These are phyloP conservation scores for Macrotis lagotis DNA, from an alignment of 2,113 vertebrate genomes.

Conservation along the genomic window DNA sequence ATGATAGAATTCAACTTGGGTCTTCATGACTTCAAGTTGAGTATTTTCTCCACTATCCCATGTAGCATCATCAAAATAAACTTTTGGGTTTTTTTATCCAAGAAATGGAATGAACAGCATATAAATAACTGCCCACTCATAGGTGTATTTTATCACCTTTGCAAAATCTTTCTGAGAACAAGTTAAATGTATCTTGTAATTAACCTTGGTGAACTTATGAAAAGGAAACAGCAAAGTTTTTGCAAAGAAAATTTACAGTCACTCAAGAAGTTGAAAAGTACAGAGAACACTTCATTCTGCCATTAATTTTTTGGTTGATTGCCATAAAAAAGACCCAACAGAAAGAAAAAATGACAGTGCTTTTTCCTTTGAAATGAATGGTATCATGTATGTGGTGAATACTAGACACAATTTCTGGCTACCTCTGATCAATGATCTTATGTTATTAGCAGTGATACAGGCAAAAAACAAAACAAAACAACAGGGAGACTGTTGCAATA, in stretches of 20 bases:
- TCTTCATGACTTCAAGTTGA: not conserved
- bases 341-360: not conserved
- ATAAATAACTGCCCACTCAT: not conserved
- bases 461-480: too few species aligned
- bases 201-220: not conserved
- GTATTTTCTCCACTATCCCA: not conserved
- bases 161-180: not conserved
- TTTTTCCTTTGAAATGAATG: not conserved
- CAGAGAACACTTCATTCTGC: not conserved
- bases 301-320: not conserved
- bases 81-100: not conserved
- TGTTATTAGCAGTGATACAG: not conserved
- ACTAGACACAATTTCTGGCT: not conserved
- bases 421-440: not conserved
- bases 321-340: not conserved
- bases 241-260: not conserved
- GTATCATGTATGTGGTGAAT: not conserved
- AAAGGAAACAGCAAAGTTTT: not conserved
- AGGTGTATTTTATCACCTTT: not conserved
- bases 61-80: not conserved
- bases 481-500: not conserved
- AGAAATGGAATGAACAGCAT: not conserved
- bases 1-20: not conserved
- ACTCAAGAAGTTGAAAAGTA: not conserved
- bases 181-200: not conserved